phyloP scores from a whole-genome alignment of 2,888 invertebrate genomes.

The Adelognathus sp. region DNA sequence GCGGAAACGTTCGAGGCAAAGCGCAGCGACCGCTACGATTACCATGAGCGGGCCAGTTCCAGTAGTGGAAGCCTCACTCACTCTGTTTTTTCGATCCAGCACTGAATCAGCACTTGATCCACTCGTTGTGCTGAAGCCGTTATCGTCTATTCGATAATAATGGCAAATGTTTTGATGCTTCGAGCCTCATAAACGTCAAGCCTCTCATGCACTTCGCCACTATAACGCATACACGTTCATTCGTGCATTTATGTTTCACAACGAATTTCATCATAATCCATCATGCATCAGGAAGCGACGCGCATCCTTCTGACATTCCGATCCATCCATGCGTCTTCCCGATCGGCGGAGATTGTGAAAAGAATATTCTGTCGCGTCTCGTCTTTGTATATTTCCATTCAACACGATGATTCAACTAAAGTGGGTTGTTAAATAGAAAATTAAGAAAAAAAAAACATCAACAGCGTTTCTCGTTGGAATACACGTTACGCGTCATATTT shows the following conservation, averaged over 20 bases:
- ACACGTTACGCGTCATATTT: background rate
- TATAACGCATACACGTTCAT: background rate
- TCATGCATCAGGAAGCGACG: no score
- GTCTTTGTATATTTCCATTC: no score
- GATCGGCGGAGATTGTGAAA: no score
- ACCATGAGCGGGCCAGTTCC: background rate
- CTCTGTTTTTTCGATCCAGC: background rate
- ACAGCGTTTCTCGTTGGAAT: background rate
- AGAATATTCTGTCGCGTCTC: no score
- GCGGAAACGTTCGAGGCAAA: background rate
- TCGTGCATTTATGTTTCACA: background rate
- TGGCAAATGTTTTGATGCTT: conserved; percentile 23
- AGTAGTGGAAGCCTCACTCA: background rate
- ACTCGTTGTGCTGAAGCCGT: background rate
- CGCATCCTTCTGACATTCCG: no score
- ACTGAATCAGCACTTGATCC: conserved; percentile 19
- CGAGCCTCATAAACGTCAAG: conserved; percentile 21
- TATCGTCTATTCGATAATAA: conserved; percentile 14
- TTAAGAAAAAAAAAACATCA: no score
- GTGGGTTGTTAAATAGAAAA: background rate
- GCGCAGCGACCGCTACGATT: background rate
- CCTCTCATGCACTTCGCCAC: background rate
- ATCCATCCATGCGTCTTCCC: no score
- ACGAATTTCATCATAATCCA: background rate
- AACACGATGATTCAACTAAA: background rate